Evolutionary conservation across 2,113 vertebrate species (phyloP).

Genomic region (Phycodurus eques): DNA sequence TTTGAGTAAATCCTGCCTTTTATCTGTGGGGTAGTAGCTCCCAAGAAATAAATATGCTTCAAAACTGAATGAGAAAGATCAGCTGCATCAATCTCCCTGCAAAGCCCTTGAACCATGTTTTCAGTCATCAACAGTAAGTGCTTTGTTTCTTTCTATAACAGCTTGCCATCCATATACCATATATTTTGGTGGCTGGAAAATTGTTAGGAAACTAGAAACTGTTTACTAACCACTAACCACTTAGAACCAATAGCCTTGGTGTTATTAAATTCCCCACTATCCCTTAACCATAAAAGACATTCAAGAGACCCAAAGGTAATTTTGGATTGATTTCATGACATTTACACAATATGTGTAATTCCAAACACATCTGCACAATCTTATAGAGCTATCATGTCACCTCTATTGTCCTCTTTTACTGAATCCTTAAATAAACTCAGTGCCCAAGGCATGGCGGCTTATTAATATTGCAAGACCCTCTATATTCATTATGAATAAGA

Average conservation of each 20-base stretch:
- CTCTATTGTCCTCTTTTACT: constrained; percentile 58
- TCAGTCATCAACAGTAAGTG: constrained; percentile 12
- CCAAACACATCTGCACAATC: constrained; percentile 10
- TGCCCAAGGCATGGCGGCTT: constrained; percentile 47
- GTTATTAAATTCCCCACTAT: neutral
- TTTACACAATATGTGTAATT: constrained; percentile 31
- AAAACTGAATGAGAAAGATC: constrained; percentile 23
- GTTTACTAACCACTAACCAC: neutral
- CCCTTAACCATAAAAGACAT: constrained; percentile 8
- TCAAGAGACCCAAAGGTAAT: constrained; percentile 3
- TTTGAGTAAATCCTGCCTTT: constrained; percentile 1
- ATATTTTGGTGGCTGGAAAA: neutral
- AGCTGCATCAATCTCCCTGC: constrained; percentile 26
- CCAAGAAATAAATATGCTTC: constrained; percentile 6
- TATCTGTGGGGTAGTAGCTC: constrained; percentile 1
- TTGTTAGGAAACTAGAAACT: neutral
- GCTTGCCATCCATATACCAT: constrained; percentile 40
- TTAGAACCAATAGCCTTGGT: neutral
- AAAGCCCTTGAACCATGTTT: constrained; percentile 30
- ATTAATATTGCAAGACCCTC: constrained; percentile 72
- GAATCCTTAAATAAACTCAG: constrained; percentile 66
- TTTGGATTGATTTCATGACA: neutral
- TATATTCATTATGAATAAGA: constrained; percentile 76
- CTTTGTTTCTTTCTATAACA: constrained; percentile 14
- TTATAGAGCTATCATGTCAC: constrained; percentile 40